Evolutionary conservation across 2,797 vertebrate species (phyloP), one percentile per base, ranked within the genome.

Genomic region (Esox masquinongy): DNA sequence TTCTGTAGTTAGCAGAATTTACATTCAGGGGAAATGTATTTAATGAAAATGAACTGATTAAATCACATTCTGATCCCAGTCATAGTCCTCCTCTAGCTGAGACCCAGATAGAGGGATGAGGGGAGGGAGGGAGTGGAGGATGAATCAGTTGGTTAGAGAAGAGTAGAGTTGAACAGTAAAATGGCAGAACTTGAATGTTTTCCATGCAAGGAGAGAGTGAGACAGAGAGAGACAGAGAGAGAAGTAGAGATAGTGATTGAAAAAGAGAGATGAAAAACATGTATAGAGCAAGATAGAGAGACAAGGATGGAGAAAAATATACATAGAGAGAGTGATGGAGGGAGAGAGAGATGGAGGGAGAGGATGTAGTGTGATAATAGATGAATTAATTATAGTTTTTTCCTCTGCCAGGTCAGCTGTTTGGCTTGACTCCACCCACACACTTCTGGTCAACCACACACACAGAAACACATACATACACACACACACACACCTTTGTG

Each of bases 331-430:
- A n/a, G 53, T 9, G 53, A 22, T 2, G 3, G n/a, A 56, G 19
- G 9, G 7, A 56, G 53, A 11, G 19, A 61, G 85, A 77, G 67
- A 77, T 68, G 78, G 74, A 84, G 49, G 72, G 75, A 85, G 72
- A 56, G 64, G 83, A 87, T 88, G 83, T 82, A 86, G 83, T 87
- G 82, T 78, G 83, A 82, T 80, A 84, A 82, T 84, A 86, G 87
- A 88, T 90, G 86, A 89, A 92, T 90, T 91, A 86, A 91, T 90
- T 84, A 90, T 87, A 75, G 74, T 76, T 82, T 70, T 78, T 71
- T 68, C 74, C 5, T 6, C 82, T 88, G 88, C 89, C 89, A 88
- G 90, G 86, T 92, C 88, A 92, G 88, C 84, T 80, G 70, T 77
- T 82, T 82, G 83, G 77, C 81, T 79, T 19, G 61, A 74, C 85